A percentile compares a stretch with the other conserved stretches of the same genome.
Conservation (phyloP, 2,797 vertebrate species). For the Lycodopsis pacificus region DNA sequence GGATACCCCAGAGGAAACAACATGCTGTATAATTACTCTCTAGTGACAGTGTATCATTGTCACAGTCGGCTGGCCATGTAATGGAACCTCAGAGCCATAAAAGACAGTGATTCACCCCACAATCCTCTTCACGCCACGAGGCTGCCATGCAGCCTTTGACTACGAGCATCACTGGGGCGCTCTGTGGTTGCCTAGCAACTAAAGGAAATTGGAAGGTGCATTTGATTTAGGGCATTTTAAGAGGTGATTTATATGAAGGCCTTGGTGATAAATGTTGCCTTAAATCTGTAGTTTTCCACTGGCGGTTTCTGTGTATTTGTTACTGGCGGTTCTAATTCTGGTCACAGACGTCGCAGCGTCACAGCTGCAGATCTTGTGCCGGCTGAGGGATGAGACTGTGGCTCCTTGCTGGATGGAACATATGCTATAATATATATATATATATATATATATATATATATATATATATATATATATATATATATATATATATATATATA, state of each 20-base stretch:
- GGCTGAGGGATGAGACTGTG: constrained; percentile 15
- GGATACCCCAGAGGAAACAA: constrained; percentile 37
- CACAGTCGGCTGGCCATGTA: constrained; percentile 67
- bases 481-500: no score
- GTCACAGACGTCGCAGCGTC: constrained; percentile 32
- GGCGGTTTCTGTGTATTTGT: constrained; percentile 32
- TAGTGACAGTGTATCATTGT: constrained; percentile 69
- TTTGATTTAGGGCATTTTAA: constrained; percentile 78
- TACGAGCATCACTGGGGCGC: constrained; percentile 66
- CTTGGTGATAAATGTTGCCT: constrained; percentile 67
- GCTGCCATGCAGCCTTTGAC: constrained; percentile 67
- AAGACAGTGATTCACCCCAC: constrained; percentile 76
- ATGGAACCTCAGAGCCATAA: constrained; percentile 67
- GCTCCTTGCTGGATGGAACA: constrained; percentile 24
- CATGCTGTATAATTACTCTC: constrained; percentile 67
- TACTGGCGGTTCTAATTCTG: constrained; percentile 56
- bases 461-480: no score
- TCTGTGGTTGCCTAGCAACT: constrained; percentile 84
- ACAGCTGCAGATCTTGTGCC: constrained; percentile 33
- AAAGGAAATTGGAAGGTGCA: constrained; percentile 74
- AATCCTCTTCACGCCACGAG: constrained; percentile 59
- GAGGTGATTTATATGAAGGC: constrained; percentile 63
- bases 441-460: no score
- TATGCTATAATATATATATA: no score
- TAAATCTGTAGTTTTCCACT: constrained; percentile 50